These are phyloP conservation scores for Caenorhabditis latens DNA, from an alignment of 1,140 invertebrate genomes.

Conservation along the genomic window DNA sequence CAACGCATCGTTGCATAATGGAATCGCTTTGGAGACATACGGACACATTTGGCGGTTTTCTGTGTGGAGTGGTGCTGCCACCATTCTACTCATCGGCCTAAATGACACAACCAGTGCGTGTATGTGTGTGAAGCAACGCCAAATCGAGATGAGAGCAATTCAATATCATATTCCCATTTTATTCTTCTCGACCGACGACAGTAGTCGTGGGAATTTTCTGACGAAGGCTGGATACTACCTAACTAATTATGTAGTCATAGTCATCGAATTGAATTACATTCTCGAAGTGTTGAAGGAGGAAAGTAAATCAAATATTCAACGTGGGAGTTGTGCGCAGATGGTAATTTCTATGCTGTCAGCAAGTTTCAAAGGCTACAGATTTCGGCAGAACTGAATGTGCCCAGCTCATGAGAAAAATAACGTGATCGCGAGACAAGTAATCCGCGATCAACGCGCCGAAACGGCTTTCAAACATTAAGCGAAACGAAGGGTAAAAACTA, in stretches of 20 bases:
- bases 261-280: slow-evolving; percentile 13
- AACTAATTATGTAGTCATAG: slow-evolving; percentile 43
- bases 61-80: slow-evolving; percentile 41
- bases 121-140: slow-evolving; percentile 19
- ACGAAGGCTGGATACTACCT: neutral
- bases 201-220: slow-evolving; percentile 8
- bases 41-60: slow-evolving; percentile 53
- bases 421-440: too few relatives aligned
- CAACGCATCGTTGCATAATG: slow-evolving; percentile 45
- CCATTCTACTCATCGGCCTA: slow-evolving; percentile 24
- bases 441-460: too few relatives aligned
- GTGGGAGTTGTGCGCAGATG: neutral
- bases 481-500: too few relatives aligned
- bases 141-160: slow-evolving; percentile 44
- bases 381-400: too few relatives aligned
- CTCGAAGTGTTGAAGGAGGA: neutral
- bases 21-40: slow-evolving; percentile 43
- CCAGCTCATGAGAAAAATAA: too few relatives aligned
- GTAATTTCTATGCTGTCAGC: too few relatives aligned
- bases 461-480: too few relatives aligned
- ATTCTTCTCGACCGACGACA: neutral
- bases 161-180: slow-evolving; percentile 45
- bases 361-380: too few relatives aligned
- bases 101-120: slow-evolving; percentile 52
- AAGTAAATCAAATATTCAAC: slow-evolving; percentile 1